A percentile compares a stretch with the other conserved stretches of the same genome.
Conservation (phyloP, 2,797 vertebrate species). For the Protonibea diacanthus region DNA sequence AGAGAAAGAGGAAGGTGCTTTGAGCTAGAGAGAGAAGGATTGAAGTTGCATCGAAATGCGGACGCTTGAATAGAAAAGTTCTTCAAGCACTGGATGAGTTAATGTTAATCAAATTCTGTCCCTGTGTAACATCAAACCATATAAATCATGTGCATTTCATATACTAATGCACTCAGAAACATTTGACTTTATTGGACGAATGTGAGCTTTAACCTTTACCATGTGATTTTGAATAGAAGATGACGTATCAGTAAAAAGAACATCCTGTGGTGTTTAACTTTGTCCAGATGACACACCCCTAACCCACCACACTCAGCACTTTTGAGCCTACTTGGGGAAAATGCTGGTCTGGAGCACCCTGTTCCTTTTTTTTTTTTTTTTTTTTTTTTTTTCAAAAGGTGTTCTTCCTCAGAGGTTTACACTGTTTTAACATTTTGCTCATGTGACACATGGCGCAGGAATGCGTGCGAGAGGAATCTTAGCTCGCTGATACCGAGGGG, state of each 20-base stretch:
- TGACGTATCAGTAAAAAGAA: neutral
- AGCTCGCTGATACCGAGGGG: constrained; percentile 4
- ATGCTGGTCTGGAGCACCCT: constrained; percentile 1
- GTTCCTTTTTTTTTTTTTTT: neutral
- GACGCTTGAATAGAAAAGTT: neutral
- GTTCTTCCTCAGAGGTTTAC: constrained; percentile 31
- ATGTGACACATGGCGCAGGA: constrained; percentile 54
- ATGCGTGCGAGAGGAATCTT: constrained; percentile 46
- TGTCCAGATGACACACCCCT: neutral
- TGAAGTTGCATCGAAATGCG: neutral
- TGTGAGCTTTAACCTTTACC: neutral
- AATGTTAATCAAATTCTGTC: neutral
- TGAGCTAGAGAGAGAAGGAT: neutral
- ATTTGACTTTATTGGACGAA: neutral
- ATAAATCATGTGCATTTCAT: neutral
- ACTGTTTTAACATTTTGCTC: constrained; percentile 43
- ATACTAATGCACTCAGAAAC: neutral
- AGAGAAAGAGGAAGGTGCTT: neutral
- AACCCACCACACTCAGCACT: neutral
- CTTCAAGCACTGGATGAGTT: no score
- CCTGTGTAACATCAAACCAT: neutral
- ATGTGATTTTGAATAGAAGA: neutral
- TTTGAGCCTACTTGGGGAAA: neutral
- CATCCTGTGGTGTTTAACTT: neutral
- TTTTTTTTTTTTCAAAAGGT: neutral